Base-by-base conservation (phyloP, 2,797 vertebrate species). In the Eptatretus atami region DNA sequence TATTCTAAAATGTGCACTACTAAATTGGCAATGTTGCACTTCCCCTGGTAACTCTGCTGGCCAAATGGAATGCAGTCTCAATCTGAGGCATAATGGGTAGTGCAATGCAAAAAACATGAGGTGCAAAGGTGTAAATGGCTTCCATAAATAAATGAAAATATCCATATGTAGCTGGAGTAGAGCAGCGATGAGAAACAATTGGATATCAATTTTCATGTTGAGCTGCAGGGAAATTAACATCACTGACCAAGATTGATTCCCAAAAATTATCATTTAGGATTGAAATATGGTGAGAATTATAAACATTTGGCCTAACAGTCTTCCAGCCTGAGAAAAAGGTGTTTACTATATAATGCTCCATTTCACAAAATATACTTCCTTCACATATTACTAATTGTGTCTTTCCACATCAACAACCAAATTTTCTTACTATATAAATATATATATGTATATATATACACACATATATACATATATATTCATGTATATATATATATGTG, bases 11-110 rank as follows among this genome's bases (percentile, higher is more conserved):
- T 74, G 73, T 76, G 66, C 68, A 68, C 75, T 71, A 65, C 71
- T 71, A 65, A 70, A 67, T 68, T 69, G 69, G 67, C 73, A 69
- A 63, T 67, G 64, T 73, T 75, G 71, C 72, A 75, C 76, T 76
- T 75, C 73, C 64, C 65, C 65, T 70, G 73, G 65, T 72, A 72
- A 73, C 67, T 65, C 64, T 70, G 70, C 70, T 72, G 71, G 74
- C 75, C 70, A 70, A 70, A 70, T 67, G 66, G 65, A 66, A 69
- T 71, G 68, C 73, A 71, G 64, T 65, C 69, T 44, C 31, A 44
- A 8, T 44, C 31, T 44, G 31, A 44, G 31, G 31, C 31, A 44
- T 44, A 5, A 44, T 44, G 31, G 31, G 31, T 44, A 44, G 31
- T 44, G 31, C 31, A 44, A 44, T 8, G 31, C 31, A 44, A 44